Conservation (phyloP, 2,113 vertebrate species). For the Lipophrys pholis region DNA sequence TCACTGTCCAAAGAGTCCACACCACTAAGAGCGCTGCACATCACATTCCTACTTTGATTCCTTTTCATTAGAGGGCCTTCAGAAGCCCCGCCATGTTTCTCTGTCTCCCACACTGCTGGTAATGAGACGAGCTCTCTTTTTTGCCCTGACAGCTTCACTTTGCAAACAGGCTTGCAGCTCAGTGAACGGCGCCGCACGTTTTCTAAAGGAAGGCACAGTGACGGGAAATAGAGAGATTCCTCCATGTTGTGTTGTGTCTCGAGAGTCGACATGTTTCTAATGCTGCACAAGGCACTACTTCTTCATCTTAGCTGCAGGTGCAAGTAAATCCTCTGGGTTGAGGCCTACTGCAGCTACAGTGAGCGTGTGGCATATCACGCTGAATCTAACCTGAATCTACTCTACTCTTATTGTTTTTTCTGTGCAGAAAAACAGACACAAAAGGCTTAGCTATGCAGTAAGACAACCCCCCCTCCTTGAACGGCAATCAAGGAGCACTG, state of each 20-base stretch:
- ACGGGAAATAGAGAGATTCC: conserved; percentile 20
- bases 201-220: conserved; percentile 7
- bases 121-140: conserved; percentile 58
- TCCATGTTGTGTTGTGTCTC: conserved; percentile 17
- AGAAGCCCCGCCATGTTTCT: conserved; percentile 17
- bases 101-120: conserved; percentile 25
- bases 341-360: conserved; percentile 37
- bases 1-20: no score
- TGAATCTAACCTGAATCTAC: conserved; percentile 24
- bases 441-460: neutral
- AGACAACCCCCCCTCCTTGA: no score
- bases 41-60: conserved; percentile 15
- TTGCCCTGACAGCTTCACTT: conserved; percentile 42
- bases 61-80: conserved; percentile 39
- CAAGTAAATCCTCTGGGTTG: conserved; percentile 44
- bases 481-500: no score
- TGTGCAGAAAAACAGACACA: conserved; percentile 12
- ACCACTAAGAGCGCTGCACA: no score
- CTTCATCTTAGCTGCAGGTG: conserved; percentile 44
- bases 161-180: conserved; percentile 53
- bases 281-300: conserved; percentile 3
- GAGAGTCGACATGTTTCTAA: conserved; percentile 13
- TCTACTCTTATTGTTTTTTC: conserved; percentile 15
- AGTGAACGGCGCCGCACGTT: conserved; percentile 19
- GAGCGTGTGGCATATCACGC: conserved; percentile 29